Evolutionary conservation across 2,888 invertebrate species (phyloP).

Genomic region (Elysia crispata): DNA sequence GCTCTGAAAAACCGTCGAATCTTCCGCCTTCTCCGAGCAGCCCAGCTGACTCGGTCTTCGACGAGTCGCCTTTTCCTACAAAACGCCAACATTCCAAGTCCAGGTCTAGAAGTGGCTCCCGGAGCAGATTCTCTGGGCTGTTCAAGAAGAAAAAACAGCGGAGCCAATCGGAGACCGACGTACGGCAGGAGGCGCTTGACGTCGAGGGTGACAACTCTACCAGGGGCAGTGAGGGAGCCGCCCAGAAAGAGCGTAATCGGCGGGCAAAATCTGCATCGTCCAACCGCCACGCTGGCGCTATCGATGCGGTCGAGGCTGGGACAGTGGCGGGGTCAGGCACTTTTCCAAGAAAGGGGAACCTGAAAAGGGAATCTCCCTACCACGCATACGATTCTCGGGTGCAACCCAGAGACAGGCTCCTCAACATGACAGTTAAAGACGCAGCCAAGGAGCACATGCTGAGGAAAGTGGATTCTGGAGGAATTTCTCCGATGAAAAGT

Average conservation of each 20-base stretch:
- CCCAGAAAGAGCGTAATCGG: constrained; percentile 7
- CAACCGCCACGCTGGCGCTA: neutral
- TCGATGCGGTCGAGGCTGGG: constrained; percentile 33
- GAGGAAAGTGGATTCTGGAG: constrained; percentile 45
- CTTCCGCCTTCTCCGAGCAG: neutral
- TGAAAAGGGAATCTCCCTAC: constrained; percentile 37
- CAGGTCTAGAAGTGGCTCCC: constrained; percentile 52
- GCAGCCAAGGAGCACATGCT: constrained; percentile 57
- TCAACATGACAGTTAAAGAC: constrained; percentile 65
- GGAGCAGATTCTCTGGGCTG: constrained; percentile 50
- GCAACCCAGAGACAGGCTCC: constrained; percentile 59
- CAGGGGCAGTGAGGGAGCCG: neutral
- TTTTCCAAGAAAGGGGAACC: constrained; percentile 19
- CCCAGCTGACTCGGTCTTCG: neutral
- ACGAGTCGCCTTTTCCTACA: neutral
- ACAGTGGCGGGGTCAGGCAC: constrained; percentile 41
- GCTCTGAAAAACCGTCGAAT: too few species aligned
- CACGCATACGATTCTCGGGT: constrained; percentile 52
- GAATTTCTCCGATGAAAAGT: neutral
- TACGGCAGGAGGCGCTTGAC: constrained; percentile 3
- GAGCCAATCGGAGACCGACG: constrained; percentile 51
- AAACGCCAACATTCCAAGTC: constrained; percentile 43
- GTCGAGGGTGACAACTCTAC: constrained; percentile 7
- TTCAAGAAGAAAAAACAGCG: constrained; percentile 50
- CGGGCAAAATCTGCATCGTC: constrained; percentile 30